Percentiles rank a stretch among this genome's conserved stretches.
Evolutionary conservation across 2,797 vertebrate genomes (phyloP).

Genomic region (Crypturellus tataupa): DNA sequence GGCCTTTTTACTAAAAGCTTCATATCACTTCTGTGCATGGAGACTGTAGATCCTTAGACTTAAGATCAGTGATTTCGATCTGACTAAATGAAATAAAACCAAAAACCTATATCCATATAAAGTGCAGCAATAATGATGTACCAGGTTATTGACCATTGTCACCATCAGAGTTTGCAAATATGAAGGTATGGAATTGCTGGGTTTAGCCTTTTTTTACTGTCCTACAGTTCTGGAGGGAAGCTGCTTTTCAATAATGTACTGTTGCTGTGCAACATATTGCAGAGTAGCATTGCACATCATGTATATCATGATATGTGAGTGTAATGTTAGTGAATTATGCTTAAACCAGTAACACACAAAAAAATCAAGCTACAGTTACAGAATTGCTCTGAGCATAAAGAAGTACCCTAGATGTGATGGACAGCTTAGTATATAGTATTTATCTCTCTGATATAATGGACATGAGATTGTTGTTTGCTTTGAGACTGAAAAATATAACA

Average conservation of each 20-base stretch:
- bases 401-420: slow-evolving; percentile 30
- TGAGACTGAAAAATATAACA: slow-evolving; percentile 7
- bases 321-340: slow-evolving; percentile 51
- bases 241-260: slow-evolving; percentile 78
- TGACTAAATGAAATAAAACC: background rate
- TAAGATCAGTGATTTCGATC: background rate
- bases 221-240: slow-evolving; percentile 63
- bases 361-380: slow-evolving; percentile 11
- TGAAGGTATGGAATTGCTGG: background rate
- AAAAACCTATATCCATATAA: background rate
- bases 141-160: background rate
- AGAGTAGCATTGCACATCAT: slow-evolving; percentile 73
- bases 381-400: slow-evolving; percentile 31
- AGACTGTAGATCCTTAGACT: slow-evolving; percentile 7
- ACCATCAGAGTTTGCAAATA: background rate
- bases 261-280: slow-evolving; percentile 75
- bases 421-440: slow-evolving; percentile 58
- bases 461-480: background rate
- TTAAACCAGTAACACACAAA: slow-evolving; percentile 29
- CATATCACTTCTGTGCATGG: slow-evolving; percentile 11
- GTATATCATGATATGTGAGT: slow-evolving; percentile 60
- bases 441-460: slow-evolving; percentile 42
- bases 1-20: background rate
- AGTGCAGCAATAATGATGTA: slow-evolving; percentile 22
- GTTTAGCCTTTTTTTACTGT: slow-evolving; percentile 49